Evolutionary conservation across 2,888 invertebrate genomes (phyloP), one percentile per base, ranked within the genome.

Genomic region (Thymelicus lineola): DNA sequence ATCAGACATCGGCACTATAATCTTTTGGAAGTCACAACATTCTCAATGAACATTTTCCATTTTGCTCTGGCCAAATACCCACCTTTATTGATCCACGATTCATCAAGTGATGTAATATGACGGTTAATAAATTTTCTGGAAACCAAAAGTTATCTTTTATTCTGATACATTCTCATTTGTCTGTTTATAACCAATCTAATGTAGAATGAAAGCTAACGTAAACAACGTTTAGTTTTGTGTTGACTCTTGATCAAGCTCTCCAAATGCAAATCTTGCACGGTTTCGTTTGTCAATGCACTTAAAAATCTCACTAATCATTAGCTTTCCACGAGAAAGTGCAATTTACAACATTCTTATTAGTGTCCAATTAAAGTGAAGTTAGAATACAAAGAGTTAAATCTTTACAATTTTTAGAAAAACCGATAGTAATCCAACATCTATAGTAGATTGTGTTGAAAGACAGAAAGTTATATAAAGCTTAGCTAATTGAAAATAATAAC

Each of bases 301-400:
- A 64, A 70, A 70, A 70, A 53, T 65, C 42, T 64, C 55, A 59
- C 50, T 58, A 70, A 70, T 64, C 80, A 77, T 83, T 78, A 81
- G 82, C 81, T 83, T 72, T 74, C 79, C 74, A 59, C n/a, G 80
- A 78, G 80, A 66, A 71, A 61, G 66, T 57, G n/a, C 45, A 36
- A 35, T 63, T 63, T 69, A 58, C 63, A 62, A 50, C 46, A 58
- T 50, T 50, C 58, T 35, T 38, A 38, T 61, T 61, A 5, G 61
- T 46, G 53, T 53, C 60, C 36, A 46, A 17, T 28, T 14, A 55
- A 20, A 10, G 1, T 17, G 3, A 17, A 50, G 6, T n/a, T 48
- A 50, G 3, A 14, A 14, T 17, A 55, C 12, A 35, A 6, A 28
- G 12, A 17, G 14, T 7, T 15, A 50, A 14, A 35, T 12, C 53